Conservation (phyloP, 2,888 invertebrate genomes). For the Pasiphila rectangulata region DNA sequence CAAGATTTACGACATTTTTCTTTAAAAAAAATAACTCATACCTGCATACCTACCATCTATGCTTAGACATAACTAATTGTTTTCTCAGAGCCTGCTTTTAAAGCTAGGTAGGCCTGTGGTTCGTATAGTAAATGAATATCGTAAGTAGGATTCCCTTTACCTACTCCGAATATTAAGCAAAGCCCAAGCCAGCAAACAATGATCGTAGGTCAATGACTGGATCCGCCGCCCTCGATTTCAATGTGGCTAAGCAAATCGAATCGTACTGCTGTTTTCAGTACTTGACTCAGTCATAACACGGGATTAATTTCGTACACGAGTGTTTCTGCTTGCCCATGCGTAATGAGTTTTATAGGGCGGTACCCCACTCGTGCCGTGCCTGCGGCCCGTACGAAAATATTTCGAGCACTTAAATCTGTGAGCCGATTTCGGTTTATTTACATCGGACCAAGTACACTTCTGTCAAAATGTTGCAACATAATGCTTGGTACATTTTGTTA, state of each 20-base stretch:
- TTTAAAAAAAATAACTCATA: too few relatives aligned
- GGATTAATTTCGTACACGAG: constrained; percentile 10
- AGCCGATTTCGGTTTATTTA: background rate
- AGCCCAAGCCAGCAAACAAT: too few relatives aligned
- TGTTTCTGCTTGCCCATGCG: constrained; percentile 8
- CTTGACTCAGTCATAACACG: constrained; percentile 8
- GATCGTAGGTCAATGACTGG: background rate
- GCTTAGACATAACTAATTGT: too few relatives aligned
- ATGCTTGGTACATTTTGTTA: too few relatives aligned
- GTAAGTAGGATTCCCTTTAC: too few relatives aligned
- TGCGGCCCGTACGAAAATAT: background rate
- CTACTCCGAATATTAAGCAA: too few relatives aligned
- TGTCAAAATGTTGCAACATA: too few relatives aligned
- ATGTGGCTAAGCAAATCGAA: constrained; percentile 7
- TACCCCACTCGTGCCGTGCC: background rate
- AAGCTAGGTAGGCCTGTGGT: too few relatives aligned
- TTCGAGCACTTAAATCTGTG: background rate
- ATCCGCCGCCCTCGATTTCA: background rate
- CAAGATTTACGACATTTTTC: too few relatives aligned
- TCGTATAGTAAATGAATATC: too few relatives aligned
- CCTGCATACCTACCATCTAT: too few relatives aligned
- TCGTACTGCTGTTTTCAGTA: background rate
- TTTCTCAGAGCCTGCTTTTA: too few relatives aligned
- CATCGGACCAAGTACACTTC: background rate
- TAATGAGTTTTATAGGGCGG: constrained; percentile 16